phyloP scores from a whole-genome alignment of 2,113 vertebrate genomes.

The Leptodactylus fuscus region DNA sequence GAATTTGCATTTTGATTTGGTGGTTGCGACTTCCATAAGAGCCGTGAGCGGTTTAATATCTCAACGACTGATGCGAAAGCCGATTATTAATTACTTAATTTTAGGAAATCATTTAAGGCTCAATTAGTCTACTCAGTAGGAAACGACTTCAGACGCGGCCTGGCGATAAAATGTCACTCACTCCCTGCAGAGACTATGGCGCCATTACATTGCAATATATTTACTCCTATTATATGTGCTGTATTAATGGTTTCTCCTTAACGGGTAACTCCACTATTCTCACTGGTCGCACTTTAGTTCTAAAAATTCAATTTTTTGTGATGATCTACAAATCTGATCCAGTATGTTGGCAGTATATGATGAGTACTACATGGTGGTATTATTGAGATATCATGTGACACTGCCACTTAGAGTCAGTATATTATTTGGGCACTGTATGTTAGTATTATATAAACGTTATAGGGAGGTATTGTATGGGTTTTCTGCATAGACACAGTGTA shows the following conservation, averaged over 20 bases:
- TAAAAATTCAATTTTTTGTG: too few relatives aligned
- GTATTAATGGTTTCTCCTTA: background rate
- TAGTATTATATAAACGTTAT: too few relatives aligned
- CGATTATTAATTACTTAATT: slow-evolving; percentile 39
- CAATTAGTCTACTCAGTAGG: slow-evolving; percentile 22
- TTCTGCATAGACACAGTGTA: too few relatives aligned
- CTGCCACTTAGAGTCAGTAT: too few relatives aligned
- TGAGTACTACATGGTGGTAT: background rate
- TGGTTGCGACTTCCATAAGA: background rate
- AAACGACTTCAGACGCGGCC: background rate
- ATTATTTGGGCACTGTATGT: background rate
- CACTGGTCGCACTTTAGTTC: too few relatives aligned
- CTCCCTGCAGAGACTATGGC: background rate
- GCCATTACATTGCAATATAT: background rate
- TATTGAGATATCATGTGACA: background rate
- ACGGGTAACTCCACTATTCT: background rate
- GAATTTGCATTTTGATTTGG: slow-evolving; percentile 24
- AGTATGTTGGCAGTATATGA: background rate
- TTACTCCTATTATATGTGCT: background rate
- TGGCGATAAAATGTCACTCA: slow-evolving; percentile 22
- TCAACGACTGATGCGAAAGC: background rate
- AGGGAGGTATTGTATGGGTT: background rate
- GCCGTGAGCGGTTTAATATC: slow-evolving; percentile 4
- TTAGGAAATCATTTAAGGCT: slow-evolving; percentile 23
- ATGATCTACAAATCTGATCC: too few relatives aligned